Evolutionary conservation across 2,113 vertebrate species (phyloP).

Genomic region (Centrocercus urophasianus): DNA sequence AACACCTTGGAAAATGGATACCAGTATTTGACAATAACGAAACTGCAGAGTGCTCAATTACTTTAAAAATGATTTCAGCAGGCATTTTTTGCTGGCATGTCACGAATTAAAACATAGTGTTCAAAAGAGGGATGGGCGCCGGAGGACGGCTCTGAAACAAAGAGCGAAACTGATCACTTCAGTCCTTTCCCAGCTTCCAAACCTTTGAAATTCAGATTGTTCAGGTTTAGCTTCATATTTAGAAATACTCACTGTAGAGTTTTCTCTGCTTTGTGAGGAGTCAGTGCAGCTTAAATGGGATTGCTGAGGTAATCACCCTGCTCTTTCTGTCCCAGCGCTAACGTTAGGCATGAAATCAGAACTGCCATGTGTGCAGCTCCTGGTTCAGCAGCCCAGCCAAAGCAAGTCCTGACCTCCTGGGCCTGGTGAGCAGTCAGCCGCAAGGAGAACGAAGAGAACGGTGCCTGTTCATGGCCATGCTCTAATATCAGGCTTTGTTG

Average conservation of each 20-base stretch:
- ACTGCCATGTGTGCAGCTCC: constrained; percentile 34
- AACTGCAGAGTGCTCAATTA: neutral
- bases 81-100: neutral
- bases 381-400: neutral
- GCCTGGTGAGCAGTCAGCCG: neutral
- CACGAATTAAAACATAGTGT: neutral
- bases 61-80: neutral
- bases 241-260: constrained; percentile 56
- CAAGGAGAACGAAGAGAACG: neutral
- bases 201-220: constrained; percentile 52
- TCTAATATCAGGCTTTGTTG: neutral
- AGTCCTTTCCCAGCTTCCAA: neutral
- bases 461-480: neutral
- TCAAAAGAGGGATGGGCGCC: neutral
- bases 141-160: neutral
- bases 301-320: constrained; percentile 55
- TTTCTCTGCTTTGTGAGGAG: constrained; percentile 62
- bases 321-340: constrained; percentile 36
- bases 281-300: constrained; percentile 2
- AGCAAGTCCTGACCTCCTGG: neutral
- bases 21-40: constrained; percentile 23
- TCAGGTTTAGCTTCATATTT: constrained; percentile 59
- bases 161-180: neutral
- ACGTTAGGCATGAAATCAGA: constrained; percentile 22
- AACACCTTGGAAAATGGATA: constrained; percentile 15